Evolutionary conservation across 2,888 invertebrate genomes (phyloP), one percentile per base, ranked within the genome.

Genomic region (Thecophora atra): DNA sequence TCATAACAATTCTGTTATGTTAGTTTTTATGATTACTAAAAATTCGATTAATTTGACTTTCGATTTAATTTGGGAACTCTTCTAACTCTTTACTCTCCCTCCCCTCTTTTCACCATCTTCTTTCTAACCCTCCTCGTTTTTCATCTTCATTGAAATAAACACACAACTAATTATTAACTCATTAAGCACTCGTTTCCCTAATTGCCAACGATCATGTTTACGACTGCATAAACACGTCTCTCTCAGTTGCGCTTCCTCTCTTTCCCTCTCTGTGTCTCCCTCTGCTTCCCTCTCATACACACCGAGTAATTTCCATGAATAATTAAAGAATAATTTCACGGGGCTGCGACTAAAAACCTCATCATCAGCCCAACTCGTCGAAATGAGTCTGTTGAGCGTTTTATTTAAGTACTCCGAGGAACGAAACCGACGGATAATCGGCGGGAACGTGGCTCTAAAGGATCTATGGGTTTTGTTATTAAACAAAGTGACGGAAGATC

Each of bases 111-210:
- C 30, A 4, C 8, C 30, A 6, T 8, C 4, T 30, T 30, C 8
- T 30, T 4, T 4, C 30, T 8, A 30, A 4, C 30, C 30, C 30
- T 8, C 30, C 8, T 4, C 8, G 11, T 11, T 17, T 58, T 24
- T 17, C 24, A 58, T 28, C 17, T 58, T 7, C 58, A 28, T 24
- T 24, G 24, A 28, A 58, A 24, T 58, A 24, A 26, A 58, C 28
- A 58, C 58, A 28, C 26, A 60, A 69, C 60, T 69, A 69, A 69
- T 69, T 69, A 60, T 60, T 62, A 19, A 28, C 19, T 13, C 51
- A 60, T 69, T 69, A 69, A 69, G 60, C 60, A 69, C 28, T 63
- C 63, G 42, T 37, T 70, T 52, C 28, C 51, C 62, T 70, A 62
- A 70, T 70, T 62, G 51, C 52, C 63, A 42, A 30, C 62, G 56